These are phyloP conservation scores for Xanthia icteritia DNA, from an alignment of 2,888 invertebrate species.

Conservation along the genomic window DNA sequence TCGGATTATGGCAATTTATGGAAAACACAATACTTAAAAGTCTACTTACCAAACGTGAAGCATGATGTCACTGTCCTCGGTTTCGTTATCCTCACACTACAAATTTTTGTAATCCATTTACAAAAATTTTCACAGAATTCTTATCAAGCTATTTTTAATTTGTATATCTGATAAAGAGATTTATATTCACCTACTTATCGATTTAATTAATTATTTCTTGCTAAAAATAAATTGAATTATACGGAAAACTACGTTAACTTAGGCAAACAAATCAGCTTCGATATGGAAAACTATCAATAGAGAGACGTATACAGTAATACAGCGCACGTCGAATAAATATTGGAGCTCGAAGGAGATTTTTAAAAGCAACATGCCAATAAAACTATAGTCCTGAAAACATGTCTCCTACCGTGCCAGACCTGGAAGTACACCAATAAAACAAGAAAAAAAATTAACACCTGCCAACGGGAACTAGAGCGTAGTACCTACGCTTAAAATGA, in stretches of 20 bases:
- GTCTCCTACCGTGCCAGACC: no score
- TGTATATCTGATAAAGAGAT: constrained; percentile 36
- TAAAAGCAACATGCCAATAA: background rate
- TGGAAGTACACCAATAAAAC: no score
- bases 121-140: constrained; percentile 13
- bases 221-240: constrained; percentile 33
- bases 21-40: background rate
- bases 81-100: constrained; percentile 23
- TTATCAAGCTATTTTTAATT: constrained; percentile 50
- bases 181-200: constrained; percentile 3
- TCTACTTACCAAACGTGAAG: background rate
- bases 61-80: background rate
- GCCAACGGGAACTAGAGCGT: no score
- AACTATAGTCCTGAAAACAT: background rate
- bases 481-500: no score
- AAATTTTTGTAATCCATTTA: no score
- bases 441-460: no score
- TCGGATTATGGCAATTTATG: background rate
- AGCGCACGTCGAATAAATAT: no score
- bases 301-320: no score
- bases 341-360: background rate
- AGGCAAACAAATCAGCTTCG: no score
- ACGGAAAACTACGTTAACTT: no score
- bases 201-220: constrained; percentile 4
- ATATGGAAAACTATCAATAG: no score